Conservation (phyloP, 1,140 invertebrate genomes). For the Cardiocondyla obscurior region DNA sequence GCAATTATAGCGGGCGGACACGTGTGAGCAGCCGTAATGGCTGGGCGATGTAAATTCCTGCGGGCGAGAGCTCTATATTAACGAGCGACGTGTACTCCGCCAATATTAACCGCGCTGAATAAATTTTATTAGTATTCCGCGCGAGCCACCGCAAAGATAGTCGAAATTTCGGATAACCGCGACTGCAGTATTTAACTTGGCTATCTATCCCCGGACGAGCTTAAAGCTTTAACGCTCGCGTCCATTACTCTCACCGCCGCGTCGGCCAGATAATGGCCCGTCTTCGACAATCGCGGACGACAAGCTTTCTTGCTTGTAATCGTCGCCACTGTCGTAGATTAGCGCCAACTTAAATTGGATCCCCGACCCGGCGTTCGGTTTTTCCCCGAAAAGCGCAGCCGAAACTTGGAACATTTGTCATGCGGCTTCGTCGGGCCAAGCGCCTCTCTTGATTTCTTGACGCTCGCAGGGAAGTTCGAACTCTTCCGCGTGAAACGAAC, state of each 20-base stretch:
- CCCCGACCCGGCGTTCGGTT: background rate
- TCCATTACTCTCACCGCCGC: constrained; percentile 31
- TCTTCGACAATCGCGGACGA: constrained; percentile 13
- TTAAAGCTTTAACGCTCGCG: constrained; percentile 38
- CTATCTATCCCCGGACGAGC: constrained; percentile 35
- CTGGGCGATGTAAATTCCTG: constrained; percentile 9
- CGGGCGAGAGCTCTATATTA: constrained; percentile 14
- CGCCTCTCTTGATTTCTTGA: background rate
- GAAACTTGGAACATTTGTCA: constrained; percentile 1
- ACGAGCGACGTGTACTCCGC: constrained; percentile 6
- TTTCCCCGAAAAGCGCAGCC: background rate
- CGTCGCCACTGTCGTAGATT: constrained; percentile 37
- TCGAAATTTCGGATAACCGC: constrained; percentile 52
- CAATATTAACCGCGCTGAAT: constrained; percentile 40
- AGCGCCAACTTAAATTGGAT: constrained; percentile 44
- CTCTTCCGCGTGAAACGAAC: background rate
- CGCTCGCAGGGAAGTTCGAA: background rate
- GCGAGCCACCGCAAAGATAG: constrained; percentile 45
- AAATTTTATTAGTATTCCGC: constrained; percentile 51
- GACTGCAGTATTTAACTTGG: constrained; percentile 49
- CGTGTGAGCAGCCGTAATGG: constrained; percentile 13
- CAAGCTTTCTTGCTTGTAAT: constrained; percentile 48
- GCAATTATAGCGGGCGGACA: background rate
- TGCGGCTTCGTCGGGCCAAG: background rate
- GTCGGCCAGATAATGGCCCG: constrained; percentile 19